These are phyloP conservation scores for Agrilus biguttatus DNA, from an alignment of 2,888 invertebrate genomes.

Conservation along the genomic window DNA sequence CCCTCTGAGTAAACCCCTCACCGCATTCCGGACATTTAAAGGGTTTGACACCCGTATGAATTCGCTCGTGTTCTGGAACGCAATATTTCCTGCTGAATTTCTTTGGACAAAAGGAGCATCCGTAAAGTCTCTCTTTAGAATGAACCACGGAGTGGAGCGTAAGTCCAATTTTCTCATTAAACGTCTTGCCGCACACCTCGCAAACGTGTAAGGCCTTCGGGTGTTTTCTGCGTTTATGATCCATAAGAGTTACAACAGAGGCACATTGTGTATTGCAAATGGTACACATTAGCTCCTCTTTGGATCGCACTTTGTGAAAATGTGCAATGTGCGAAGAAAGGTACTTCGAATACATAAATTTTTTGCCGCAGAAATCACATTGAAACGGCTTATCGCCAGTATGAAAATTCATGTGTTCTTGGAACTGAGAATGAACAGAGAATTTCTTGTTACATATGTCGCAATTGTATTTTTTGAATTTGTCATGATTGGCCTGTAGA, in stretches of 20 bases:
- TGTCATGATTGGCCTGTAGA: slow-evolving; percentile 2
- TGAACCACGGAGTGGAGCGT: slow-evolving; percentile 29
- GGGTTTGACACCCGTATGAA: slow-evolving; percentile 24
- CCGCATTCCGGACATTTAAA: slow-evolving; percentile 25
- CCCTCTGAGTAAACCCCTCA: slow-evolving; percentile 21
- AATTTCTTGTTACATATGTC: slow-evolving; percentile 24
- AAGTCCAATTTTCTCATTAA: slow-evolving; percentile 38
- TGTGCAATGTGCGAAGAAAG: slow-evolving; percentile 27
- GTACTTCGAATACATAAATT: slow-evolving; percentile 32
- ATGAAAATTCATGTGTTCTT: slow-evolving; percentile 23
- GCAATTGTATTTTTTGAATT: slow-evolving; percentile 17
- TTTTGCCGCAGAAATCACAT: slow-evolving; percentile 38
- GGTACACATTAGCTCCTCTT: slow-evolving; percentile 30
- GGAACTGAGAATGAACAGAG: slow-evolving; percentile 21
- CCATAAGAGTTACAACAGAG: slow-evolving; percentile 23
- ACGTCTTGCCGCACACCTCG: slow-evolving; percentile 41
- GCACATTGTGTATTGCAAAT: slow-evolving; percentile 33
- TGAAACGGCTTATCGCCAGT: slow-evolving; percentile 33
- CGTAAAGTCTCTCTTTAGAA: slow-evolving; percentile 26
- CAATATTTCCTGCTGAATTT: slow-evolving; percentile 28
- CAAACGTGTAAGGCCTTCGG: slow-evolving; percentile 34
- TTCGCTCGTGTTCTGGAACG: slow-evolving; percentile 21
- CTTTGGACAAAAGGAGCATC: slow-evolving; percentile 26
- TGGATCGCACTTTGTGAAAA: slow-evolving; percentile 20
- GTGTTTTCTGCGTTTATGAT: slow-evolving; percentile 28